Base-by-base conservation (phyloP, 2,888 invertebrate genomes). In the Steinernema scapterisci region DNA sequence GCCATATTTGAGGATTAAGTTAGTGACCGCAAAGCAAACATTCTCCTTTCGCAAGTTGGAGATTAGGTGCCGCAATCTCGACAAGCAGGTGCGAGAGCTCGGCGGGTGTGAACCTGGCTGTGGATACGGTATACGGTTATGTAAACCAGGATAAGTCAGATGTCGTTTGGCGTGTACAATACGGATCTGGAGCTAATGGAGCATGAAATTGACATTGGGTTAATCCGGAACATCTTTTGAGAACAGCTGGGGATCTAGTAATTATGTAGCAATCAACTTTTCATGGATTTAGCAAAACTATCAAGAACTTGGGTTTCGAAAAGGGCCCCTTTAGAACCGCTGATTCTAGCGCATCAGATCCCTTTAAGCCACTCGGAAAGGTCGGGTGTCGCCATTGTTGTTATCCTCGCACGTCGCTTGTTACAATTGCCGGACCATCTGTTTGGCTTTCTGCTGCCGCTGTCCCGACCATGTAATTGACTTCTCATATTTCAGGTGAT, bases 401-500 rank as follows among this genome's bases (percentile, higher is more conserved):
- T 63, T 31, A 63, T 63, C 27, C 25, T 31, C 16, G 21, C 21
- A 5, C 54, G 25, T 31, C 7, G 63, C 63, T 63, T 63, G 31
- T 63, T 63, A 27, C 63, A 63, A 63, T 63, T 63, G 27, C 9
- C 38, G 31, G 63, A 16, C 63, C 63, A 63, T 63, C 63, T 63
- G 63, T 27, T 63, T 13, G 31, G 63, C 63, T 63, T 63, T 63
- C 27, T 13, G 54, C 54, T n/a, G 27, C 7, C 11, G 16, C 63
- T 9, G 7, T 23, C 2, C 3, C 11, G 31, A 63, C 16, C 27
- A 13, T 31, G 25, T 63, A 63, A 63, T 63, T 63, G 63, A 63
- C 63, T 63, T 63, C 63, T 63, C 63, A 38, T 63, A 70, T 78
- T 80, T 63, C 76, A 86, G 86, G 91, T 99, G n/a, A 90, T 97